Base-by-base conservation (phyloP, 2,797 vertebrate species). In the Sebastolobus alascanus region DNA sequence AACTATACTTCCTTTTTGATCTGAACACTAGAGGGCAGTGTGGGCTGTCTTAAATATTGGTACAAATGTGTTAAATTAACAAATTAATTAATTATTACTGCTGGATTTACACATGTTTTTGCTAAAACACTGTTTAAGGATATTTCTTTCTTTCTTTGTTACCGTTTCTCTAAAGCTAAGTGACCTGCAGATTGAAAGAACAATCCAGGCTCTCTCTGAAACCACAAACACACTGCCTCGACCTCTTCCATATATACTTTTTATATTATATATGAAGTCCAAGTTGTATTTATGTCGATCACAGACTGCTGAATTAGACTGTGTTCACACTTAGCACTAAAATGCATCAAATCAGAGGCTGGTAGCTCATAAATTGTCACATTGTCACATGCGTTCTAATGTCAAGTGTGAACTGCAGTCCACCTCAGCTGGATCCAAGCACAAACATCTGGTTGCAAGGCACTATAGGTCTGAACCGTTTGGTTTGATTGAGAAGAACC, bases 71-170 rank as follows among this genome's bases (percentile, higher is more conserved):
- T 27, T 27, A 27, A 25, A 27, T 31, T 7, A 40, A 55, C 50
- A 56, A 11, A 27, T 27, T 35, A 1, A 55, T 55, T 13, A 1
- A 37, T 54, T 10, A 27, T 52, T 43, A 5, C 29, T 72, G 71
- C 80, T 90, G 76, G 84, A 78, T 88, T 87, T 86, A 65, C 80
- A 92, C 55, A 81, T 70, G 81, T 71, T 63, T 74, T 37, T 37
- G n/a, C 8, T 10, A 25, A 58, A 9, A 65, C 13, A 35, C 8
- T 73, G 63, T 58, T 27, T 38, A 7, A 71, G 37, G 22, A 33
- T 52, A 35, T 12, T 31, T 20, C 20, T 69, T 43, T 74, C 61
- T 84, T 29, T 60, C 10, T 10, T 25, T 25, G 25, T 25, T 25
- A 25, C 25, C 25, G 27, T 89, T 68, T 84, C 55, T 82, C 60